Evolutionary conservation across 2,113 vertebrate species (phyloP).

Genomic region (Heloderma charlesbogerti): DNA sequence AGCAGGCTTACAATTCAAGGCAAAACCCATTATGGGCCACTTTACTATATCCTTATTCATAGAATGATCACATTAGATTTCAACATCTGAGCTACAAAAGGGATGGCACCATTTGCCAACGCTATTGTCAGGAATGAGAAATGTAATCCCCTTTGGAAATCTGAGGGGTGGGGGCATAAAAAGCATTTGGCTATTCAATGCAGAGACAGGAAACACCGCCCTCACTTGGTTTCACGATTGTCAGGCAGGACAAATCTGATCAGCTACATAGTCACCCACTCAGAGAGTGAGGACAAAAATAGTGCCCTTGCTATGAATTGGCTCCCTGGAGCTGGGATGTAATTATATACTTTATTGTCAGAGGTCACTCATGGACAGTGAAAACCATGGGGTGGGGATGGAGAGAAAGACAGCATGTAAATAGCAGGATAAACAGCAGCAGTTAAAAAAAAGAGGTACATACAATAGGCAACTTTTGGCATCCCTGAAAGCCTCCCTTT

Average conservation of each 20-base stretch:
- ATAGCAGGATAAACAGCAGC: background rate
- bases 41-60: background rate
- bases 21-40: background rate
- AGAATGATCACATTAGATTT: background rate
- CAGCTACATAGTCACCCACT: background rate
- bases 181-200: background rate
- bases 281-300: background rate
- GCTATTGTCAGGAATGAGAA: background rate
- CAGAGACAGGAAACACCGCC: background rate
- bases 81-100: background rate
- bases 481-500: background rate
- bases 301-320: background rate
- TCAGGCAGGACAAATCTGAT: no score
- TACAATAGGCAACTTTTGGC: background rate
- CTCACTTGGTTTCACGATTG: background rate
- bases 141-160: background rate
- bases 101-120: background rate
- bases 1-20: background rate
- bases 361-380: background rate
- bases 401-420: background rate
- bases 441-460: background rate
- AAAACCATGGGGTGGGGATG: background rate
- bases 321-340: background rate
- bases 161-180: background rate
- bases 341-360: background rate